Conservation (phyloP, 2,113 vertebrate genomes). For the Meriones unguiculatus region DNA sequence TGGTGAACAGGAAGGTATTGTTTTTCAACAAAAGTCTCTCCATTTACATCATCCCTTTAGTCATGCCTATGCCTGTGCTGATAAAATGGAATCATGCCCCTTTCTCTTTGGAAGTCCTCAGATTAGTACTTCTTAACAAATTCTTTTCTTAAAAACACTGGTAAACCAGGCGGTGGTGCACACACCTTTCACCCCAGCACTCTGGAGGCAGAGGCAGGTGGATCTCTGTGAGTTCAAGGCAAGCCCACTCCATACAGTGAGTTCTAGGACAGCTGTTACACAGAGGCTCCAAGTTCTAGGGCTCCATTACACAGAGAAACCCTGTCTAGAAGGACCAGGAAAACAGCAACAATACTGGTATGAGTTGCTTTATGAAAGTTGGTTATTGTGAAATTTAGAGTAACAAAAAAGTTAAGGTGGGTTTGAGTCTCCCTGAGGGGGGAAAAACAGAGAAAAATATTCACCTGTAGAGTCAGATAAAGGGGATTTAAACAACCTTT, state of each 20-base stretch:
- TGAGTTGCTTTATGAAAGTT: slow-evolving; percentile 55
- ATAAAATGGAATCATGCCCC: slow-evolving; percentile 40
- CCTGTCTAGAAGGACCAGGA: not conserved
- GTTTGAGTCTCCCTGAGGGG: not conserved
- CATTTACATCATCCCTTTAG: slow-evolving; percentile 48
- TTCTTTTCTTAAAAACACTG: slow-evolving; percentile 31
- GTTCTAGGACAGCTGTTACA: no score
- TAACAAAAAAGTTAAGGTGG: slow-evolving; percentile 28
- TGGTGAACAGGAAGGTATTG: slow-evolving; percentile 20
- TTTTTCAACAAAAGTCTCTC: slow-evolving; percentile 59
- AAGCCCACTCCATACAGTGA: no score
- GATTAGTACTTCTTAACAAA: slow-evolving; percentile 50
- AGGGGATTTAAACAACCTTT: slow-evolving; percentile 58
- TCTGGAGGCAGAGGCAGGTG: no score
- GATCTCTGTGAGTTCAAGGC: no score
- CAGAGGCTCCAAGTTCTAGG: no score
- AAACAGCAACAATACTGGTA: not conserved
- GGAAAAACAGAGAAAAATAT: not conserved
- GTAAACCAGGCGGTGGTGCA: not conserved
- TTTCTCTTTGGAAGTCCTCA: slow-evolving; percentile 18
- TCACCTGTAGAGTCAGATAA: slow-evolving; percentile 35
- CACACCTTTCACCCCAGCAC: no score
- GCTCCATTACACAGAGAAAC: no score
- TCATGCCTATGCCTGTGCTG: not conserved
- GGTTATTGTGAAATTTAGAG: slow-evolving; percentile 56